A percentile compares a stretch with the other conserved stretches of the same genome.
phyloP scores from a whole-genome alignment of 1,140 invertebrate species.

The Musca vetustissima region DNA sequence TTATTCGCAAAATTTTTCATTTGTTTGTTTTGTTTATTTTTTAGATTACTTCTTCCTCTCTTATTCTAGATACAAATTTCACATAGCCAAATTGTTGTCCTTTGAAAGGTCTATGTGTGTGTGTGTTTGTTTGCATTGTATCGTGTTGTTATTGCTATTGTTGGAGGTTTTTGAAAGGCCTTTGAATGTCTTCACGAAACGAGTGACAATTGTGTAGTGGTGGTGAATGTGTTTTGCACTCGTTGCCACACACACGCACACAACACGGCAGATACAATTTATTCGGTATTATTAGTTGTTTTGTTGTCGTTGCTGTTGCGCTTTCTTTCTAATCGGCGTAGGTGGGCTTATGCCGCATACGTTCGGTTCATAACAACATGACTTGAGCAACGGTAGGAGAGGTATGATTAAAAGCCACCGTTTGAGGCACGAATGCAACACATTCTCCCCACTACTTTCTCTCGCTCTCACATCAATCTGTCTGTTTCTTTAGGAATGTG shows the following conservation, averaged over 20 bases:
- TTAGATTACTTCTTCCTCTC: not conserved
- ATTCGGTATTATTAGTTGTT: no score
- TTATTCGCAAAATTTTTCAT: not conserved
- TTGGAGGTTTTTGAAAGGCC: conserved; percentile 17
- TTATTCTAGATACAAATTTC: not conserved
- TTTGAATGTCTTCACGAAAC: conserved; percentile 10
- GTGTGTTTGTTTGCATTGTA: not conserved
- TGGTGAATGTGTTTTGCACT: conserved; percentile 1
- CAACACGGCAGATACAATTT: no score
- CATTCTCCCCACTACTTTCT: no score
- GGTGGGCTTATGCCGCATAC: not conserved
- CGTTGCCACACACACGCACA: no score
- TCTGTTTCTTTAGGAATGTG: no score
- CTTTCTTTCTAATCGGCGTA: conserved; percentile 9
- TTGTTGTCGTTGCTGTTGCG: not conserved
- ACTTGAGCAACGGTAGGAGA: no score
- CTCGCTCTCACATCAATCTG: no score
- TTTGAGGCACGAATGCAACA: no score
- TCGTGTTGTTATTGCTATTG: not conserved
- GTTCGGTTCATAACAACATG: not conserved
- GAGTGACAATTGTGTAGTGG: not conserved
- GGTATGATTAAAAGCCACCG: no score
- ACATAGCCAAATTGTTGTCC: not conserved
- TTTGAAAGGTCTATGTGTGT: not conserved
- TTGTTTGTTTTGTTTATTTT: conserved; percentile 4